Base-by-base conservation (phyloP, 2,113 vertebrate species). In the Lutjanus erythropterus region DNA sequence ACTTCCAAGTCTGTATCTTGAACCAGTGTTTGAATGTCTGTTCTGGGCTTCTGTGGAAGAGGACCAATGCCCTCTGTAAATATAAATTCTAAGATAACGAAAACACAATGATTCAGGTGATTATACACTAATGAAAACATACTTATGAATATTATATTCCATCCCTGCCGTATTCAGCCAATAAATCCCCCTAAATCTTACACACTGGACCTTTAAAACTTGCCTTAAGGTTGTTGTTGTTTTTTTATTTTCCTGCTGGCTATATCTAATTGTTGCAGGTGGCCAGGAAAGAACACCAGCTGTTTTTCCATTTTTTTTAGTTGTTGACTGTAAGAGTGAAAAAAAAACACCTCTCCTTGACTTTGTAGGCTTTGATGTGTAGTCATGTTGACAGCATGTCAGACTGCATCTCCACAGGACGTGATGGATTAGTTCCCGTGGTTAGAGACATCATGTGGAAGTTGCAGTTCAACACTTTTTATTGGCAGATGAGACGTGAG, bases 391-490 rank as follows among this genome's bases (percentile, higher is more conserved):
- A 87, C 89, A 86, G 66, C 75, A 72, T 73, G 88, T 91, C 92
- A 84, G 76, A 53, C 69, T 71, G 64, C 67, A 90, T 91, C 86
- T 79, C 64, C 39, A 19, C 79, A 60, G 70, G 76, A 76, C 47
- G 62, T 83, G 92, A 91, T 79, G 78, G 88, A 88, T 88, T 85
- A 68, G 70, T 84, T 86, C 84, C 88, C 90, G 89, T 76, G 79
- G 78, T 83, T 61, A 50, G 71, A 71, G 78, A 81, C 73, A 14
- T 78, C 83, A 61, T 52, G 80, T 56, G 33, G 68, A 87, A 67
- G 62, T 39, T 84, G 55, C 67, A 72, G 70, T 49, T 71, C 37
- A 46, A 68, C 69, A 81, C 62, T 62, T 75, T 72, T 75, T 71
- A 65, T 53, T 75, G 71, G 56, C 69, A 81, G 85, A 85, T 39